Evolutionary conservation across 2,797 vertebrate genomes (phyloP).

Genomic region (Naso thynnoides): DNA sequence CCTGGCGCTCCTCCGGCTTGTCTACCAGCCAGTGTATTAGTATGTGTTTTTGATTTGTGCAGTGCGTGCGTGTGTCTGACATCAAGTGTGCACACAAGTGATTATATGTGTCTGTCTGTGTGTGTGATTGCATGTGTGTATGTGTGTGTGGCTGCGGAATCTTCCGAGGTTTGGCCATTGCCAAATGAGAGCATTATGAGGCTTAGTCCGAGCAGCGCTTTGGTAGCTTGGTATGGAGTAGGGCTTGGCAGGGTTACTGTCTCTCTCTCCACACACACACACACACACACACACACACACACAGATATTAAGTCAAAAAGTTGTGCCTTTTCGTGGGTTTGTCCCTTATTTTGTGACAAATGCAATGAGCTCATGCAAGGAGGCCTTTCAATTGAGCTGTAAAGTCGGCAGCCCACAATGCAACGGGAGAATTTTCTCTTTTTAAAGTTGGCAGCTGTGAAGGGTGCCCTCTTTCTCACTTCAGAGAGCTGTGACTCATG

Average conservation of each 20-base stretch:
- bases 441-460: constrained; percentile 61
- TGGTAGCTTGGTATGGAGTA: constrained; percentile 78
- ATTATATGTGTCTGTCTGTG: constrained; percentile 27
- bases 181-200: constrained; percentile 86
- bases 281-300: constrained; percentile 21
- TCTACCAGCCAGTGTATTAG: constrained; percentile 71
- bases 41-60: constrained; percentile 44
- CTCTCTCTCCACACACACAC: constrained; percentile 52
- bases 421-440: constrained; percentile 45
- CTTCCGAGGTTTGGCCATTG: constrained; percentile 78
- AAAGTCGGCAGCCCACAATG: constrained; percentile 51
- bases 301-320: constrained; percentile 58
- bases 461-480: constrained; percentile 54
- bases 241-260: constrained; percentile 72
- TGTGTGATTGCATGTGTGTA: constrained; percentile 28
- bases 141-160: constrained; percentile 55
- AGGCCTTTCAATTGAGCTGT: constrained; percentile 57
- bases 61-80: constrained; percentile 40
- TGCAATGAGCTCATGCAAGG: constrained; percentile 65
- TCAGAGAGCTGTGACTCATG: constrained; percentile 58
- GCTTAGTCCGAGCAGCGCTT: constrained; percentile 82
- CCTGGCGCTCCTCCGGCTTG: constrained; percentile 81
- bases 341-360: constrained; percentile 75
- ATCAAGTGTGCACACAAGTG: constrained; percentile 41
- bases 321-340: constrained; percentile 74